Evolutionary conservation across 2,888 invertebrate species (phyloP), one percentile per base, ranked within the genome.

Genomic region (Drosophila pegasa): DNA sequence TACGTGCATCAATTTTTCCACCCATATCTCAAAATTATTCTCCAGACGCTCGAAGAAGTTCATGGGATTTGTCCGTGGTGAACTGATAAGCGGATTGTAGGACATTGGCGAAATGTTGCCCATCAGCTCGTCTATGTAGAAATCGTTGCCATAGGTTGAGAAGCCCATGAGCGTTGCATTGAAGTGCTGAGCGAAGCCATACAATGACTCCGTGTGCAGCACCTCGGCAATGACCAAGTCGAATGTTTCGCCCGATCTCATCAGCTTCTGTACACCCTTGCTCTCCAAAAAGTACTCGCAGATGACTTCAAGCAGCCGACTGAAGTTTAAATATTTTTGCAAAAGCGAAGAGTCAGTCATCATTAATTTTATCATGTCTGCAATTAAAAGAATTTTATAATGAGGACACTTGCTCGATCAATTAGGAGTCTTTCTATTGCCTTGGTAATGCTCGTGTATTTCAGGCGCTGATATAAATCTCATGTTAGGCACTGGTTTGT

Each of bases 141-240:
- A 20, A 50, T 89, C 87, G 0, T 70, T 78, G 18, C 90, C 90
- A 41, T 45, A 88, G 6, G 82, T 74, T 0, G 82, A 82, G 10
- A 89, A 69, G 0, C 90, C 90, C 10, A 80, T 72, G 0, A 83
- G 35, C 0, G 84, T 76, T 1, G 91, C 90, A 55, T 87, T 81
- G 12, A 89, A 91, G 12, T 84, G 83, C 10, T 89, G 78, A 0
- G 77, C 85, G 14, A 91, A 57, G 0, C 90, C 92, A 41, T 87
- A 87, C 2, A 92, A 51, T 2, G 91, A 86, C 47, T 93, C 92
- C 31, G 75, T 84, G n/a, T 89, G 68, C 22, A 92, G 73, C 8
- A 88, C 73, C 33, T 92, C 92, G 2, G 89, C 71, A 2, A 93
- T 75, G 1, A 92, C 79, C 16, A 92, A 60, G 72, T 93, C 93